Percentiles rank a stretch among this genome's conserved stretches.
Conservation (phyloP, 2,888 invertebrate species). For the Yponomeuta evonymella region DNA sequence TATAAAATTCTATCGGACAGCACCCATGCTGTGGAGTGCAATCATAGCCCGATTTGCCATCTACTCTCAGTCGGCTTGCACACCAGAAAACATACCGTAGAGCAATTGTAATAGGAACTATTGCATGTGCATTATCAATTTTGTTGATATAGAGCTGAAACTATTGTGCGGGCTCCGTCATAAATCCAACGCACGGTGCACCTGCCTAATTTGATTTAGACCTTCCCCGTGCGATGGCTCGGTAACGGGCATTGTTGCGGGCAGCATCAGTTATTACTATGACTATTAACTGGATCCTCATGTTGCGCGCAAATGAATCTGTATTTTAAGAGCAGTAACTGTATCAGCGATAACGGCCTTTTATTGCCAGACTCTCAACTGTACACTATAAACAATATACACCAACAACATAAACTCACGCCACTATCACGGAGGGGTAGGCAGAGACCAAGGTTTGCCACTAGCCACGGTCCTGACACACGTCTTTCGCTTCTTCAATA, state of each 20-base stretch:
- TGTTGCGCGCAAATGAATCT: not conserved
- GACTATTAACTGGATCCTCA: not conserved
- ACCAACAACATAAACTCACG: too few relatives aligned
- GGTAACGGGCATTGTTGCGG: not conserved
- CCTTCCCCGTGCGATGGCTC: not conserved
- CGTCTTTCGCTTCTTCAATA: too few relatives aligned
- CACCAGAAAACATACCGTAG: not conserved
- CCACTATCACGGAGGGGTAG: too few relatives aligned
- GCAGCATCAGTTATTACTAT: not conserved
- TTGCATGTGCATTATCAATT: not conserved
- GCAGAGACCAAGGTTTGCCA: too few relatives aligned
- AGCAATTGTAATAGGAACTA: not conserved
- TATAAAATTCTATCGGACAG: not conserved
- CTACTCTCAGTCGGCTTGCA: not conserved
- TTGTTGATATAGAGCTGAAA: slow-evolving; percentile 1
- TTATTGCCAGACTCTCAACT: too few relatives aligned
- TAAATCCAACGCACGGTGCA: slow-evolving; percentile 11
- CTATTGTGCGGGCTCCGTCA: slow-evolving; percentile 1
- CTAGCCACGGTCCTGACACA: too few relatives aligned
- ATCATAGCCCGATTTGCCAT: not conserved
- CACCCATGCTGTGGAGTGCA: not conserved
- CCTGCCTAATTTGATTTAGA: slow-evolving; percentile 15
- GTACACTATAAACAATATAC: too few relatives aligned
- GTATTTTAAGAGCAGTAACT: not conserved
- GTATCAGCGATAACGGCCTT: too few relatives aligned